Conservation (phyloP, 2,888 invertebrate species). For the Mesoligia furuncula region DNA sequence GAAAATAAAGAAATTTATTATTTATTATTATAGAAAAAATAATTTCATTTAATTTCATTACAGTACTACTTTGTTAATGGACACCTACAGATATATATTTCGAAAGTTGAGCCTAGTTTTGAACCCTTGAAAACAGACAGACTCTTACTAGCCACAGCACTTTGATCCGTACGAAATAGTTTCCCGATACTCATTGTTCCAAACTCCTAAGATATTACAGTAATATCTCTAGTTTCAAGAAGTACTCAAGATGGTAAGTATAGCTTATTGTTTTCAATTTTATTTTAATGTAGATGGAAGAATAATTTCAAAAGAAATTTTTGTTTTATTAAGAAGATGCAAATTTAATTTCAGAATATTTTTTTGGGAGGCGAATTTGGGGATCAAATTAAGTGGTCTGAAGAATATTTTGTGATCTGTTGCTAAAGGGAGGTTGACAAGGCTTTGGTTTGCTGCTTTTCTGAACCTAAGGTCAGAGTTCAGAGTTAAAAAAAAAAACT, state of each 20-base stretch:
- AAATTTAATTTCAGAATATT: neutral
- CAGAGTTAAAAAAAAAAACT: no score
- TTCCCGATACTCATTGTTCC: constrained; percentile 8
- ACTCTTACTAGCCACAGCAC: neutral
- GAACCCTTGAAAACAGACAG: constrained; percentile 1
- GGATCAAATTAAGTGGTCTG: neutral
- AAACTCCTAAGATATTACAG: neutral
- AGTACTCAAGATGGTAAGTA: neutral
- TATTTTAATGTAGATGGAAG: constrained; percentile 4
- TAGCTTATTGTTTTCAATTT: constrained; percentile 10
- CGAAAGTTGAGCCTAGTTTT: constrained; percentile 17
- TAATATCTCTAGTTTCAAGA: constrained; percentile 23
- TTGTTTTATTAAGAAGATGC: neutral
- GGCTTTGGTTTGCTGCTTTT: neutral
- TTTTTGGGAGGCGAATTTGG: neutral
- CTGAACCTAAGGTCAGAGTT: neutral
- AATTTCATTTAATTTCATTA: neutral
- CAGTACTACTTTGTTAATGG: constrained; percentile 2
- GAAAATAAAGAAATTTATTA: no score
- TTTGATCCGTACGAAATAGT: constrained; percentile 26
- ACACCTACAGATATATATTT: constrained; percentile 6
- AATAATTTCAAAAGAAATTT: neutral
- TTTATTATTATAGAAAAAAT: no score
- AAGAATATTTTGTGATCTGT: neutral
- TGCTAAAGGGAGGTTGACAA: neutral